A percentile compares a stretch with the other conserved stretches of the same genome.
These are phyloP conservation scores for Arge pagana DNA, from an alignment of 2,888 invertebrate genomes.

Conservation along the genomic window DNA sequence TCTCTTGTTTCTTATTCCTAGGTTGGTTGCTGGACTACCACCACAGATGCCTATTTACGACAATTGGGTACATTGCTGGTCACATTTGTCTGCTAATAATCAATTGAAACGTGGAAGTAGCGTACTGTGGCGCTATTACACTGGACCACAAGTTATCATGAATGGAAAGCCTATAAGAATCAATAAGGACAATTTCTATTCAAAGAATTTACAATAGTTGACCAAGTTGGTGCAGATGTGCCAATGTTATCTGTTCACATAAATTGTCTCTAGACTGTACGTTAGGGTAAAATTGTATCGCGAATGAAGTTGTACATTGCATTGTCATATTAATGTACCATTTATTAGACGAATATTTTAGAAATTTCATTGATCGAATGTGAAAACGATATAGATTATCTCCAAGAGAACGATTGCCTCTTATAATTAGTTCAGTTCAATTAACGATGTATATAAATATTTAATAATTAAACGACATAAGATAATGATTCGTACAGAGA, in stretches of 20 bases:
- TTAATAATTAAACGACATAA: too few relatives aligned
- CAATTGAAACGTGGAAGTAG: slow-evolving; percentile 88
- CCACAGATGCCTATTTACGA: slow-evolving; percentile 83
- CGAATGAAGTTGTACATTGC: background rate
- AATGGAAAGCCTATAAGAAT: slow-evolving; percentile 47
- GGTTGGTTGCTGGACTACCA: slow-evolving; percentile 80
- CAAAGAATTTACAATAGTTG: slow-evolving; percentile 13
- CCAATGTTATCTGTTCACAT: background rate
- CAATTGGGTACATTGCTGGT: slow-evolving; percentile 84
- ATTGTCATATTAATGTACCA: slow-evolving; percentile 12
- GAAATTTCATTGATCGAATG: too few relatives aligned
- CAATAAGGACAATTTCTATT: slow-evolving; percentile 30
- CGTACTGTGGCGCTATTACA: slow-evolving; percentile 75
- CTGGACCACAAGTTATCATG: slow-evolving; percentile 59
- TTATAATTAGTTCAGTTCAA: too few relatives aligned
- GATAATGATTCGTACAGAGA: too few relatives aligned
- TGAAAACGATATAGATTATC: too few relatives aligned
- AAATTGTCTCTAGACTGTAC: background rate
- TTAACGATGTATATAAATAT: too few relatives aligned
- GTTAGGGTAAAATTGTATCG: slow-evolving; percentile 8
- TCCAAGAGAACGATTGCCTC: too few relatives aligned
- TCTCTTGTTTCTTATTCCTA: slow-evolving; percentile 44
- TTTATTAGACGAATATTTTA: slow-evolving; percentile 13
- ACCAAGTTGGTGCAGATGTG: background rate
- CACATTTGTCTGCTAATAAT: slow-evolving; percentile 72